Conservation (phyloP, 2,113 vertebrate species). For the Embiotoca jacksoni region DNA sequence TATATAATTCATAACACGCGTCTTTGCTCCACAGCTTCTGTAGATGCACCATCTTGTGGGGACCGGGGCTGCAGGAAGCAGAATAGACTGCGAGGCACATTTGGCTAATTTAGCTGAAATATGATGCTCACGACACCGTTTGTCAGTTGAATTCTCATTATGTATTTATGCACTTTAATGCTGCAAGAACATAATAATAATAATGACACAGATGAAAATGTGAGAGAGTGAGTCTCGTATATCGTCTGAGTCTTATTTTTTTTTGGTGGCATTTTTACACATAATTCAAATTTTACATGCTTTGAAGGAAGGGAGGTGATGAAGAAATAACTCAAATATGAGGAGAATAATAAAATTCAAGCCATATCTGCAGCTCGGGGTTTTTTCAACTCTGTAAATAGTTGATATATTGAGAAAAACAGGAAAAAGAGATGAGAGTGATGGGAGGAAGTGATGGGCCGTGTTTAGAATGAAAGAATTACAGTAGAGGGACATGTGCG, state of each 20-base stretch:
- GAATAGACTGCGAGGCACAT: background rate
- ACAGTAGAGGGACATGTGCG: slow-evolving; percentile 15
- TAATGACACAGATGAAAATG: background rate
- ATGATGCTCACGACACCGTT: background rate
- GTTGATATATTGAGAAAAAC: slow-evolving; percentile 70
- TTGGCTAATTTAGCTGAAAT: slow-evolving; percentile 44
- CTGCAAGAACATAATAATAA: background rate
- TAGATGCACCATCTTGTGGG: slow-evolving; percentile 8
- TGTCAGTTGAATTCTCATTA: slow-evolving; percentile 25
- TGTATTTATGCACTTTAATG: slow-evolving; percentile 22
- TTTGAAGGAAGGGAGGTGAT: slow-evolving; percentile 4
- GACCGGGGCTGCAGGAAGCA: background rate
- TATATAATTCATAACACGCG: slow-evolving; percentile 45
- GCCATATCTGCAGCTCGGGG: slow-evolving; percentile 39
- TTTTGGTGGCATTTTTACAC: background rate
- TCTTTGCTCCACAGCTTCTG: slow-evolving; percentile 42
- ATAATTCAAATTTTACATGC: slow-evolving; percentile 10
- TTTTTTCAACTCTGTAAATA: slow-evolving; percentile 62
- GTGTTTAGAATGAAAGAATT: slow-evolving; percentile 61
- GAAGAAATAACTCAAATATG: slow-evolving; percentile 36
- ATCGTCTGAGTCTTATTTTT: background rate
- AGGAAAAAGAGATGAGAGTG: slow-evolving; percentile 70
- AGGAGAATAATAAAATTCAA: slow-evolving; percentile 51
- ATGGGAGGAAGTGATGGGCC: slow-evolving; percentile 48
- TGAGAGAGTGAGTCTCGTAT: background rate